These are phyloP conservation scores for Lithophane socia DNA, from an alignment of 2,888 invertebrate species.

Conservation along the genomic window DNA sequence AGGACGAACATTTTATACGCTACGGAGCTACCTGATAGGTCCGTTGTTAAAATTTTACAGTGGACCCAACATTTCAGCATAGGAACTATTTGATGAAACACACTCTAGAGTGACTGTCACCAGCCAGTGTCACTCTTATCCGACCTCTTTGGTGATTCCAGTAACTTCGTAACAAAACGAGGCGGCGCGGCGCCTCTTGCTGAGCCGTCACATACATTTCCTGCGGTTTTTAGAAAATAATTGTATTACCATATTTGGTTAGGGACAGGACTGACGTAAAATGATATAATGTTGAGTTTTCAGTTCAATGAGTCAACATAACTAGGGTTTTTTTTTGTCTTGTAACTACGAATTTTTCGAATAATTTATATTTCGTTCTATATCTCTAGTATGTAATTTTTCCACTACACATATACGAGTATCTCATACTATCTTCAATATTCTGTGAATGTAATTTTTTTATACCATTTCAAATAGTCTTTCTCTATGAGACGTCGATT, in stretches of 20 bases:
- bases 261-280: neutral
- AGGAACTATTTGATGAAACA: no score
- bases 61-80: no score
- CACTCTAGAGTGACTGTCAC: neutral
- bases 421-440: neutral
- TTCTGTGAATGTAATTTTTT: neutral
- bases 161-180: neutral
- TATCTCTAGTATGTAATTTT: neutral
- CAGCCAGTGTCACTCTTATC: neutral
- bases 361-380: neutral
- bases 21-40: no score
- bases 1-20: no score
- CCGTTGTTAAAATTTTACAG: no score
- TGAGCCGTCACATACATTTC: no score
- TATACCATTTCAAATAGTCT: neutral
- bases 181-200: neutral
- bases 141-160: neutral
- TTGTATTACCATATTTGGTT: conserved; percentile 10
- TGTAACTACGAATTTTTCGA: neutral
- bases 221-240: neutral
- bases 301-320: neutral
- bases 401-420: no score
- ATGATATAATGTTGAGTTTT: neutral
- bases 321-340: neutral
- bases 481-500: neutral